These are phyloP conservation scores for Sorex araneus DNA, from an alignment of 2,113 vertebrate species.

Conservation along the genomic window DNA sequence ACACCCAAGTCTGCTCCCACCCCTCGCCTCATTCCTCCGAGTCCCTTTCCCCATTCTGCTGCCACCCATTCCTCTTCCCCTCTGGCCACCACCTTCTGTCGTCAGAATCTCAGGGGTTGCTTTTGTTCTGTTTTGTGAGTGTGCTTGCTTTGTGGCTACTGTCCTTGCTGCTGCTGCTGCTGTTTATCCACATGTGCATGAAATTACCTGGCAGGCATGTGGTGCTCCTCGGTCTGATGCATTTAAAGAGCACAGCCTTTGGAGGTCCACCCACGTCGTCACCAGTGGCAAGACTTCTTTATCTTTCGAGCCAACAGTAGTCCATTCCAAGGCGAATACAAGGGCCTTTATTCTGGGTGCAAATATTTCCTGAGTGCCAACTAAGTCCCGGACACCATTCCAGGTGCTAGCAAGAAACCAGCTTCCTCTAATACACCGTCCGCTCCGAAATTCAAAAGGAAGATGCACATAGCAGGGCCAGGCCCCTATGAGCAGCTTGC, in stretches of 20 bases:
- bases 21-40: too few relatives aligned
- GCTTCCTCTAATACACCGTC: not conserved
- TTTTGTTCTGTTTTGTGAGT: not conserved
- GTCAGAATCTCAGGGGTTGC: not conserved
- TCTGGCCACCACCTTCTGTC: too few relatives aligned
- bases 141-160: too few relatives aligned
- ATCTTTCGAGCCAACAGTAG: not conserved
- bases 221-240: not conserved
- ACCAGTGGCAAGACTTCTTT: not conserved
- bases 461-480: not conserved
- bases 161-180: too few relatives aligned
- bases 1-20: too few relatives aligned
- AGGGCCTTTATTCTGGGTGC: too few relatives aligned
- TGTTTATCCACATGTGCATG: not conserved
- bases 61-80: too few relatives aligned
- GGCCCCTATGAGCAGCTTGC: not conserved
- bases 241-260: not conserved
- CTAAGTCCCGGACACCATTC: not conserved
- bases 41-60: too few relatives aligned
- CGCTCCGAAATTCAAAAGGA: not conserved
- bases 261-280: not conserved
- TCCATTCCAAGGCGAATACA: not conserved
- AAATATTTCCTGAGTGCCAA: not conserved
- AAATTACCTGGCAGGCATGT: not conserved
- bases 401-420: not conserved